Evolutionary conservation across 2,113 vertebrate genomes (phyloP).

Genomic region (Madoqua kirkii): DNA sequence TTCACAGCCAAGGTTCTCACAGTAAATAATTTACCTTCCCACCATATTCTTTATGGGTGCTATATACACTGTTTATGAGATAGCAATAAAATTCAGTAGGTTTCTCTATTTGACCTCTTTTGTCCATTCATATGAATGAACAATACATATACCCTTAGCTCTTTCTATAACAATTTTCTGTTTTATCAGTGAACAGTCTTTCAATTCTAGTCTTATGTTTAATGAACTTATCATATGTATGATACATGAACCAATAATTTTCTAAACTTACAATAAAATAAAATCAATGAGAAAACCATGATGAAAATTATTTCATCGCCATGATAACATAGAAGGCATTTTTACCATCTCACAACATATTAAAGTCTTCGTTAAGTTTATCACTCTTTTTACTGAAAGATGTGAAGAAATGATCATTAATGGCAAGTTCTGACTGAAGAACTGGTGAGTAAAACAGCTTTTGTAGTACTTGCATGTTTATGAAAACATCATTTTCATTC

Average conservation of each 20-base stretch:
- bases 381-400: background rate
- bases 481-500: background rate
- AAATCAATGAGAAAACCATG: background rate
- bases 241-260: background rate
- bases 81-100: constrained; percentile 46
- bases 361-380: background rate
- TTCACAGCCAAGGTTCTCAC: constrained; percentile 34
- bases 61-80: constrained; percentile 55
- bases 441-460: background rate
- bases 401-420: background rate
- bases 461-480: background rate
- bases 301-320: background rate
- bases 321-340: background rate
- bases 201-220: background rate
- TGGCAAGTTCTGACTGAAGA: background rate
- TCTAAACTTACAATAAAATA: background rate
- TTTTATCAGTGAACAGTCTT: background rate
- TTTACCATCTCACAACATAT: background rate
- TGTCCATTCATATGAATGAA: constrained; percentile 36
- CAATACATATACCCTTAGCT: background rate
- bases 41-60: constrained; percentile 51
- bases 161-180: background rate
- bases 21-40: constrained; percentile 57
- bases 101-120: constrained; percentile 56
- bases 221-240: background rate